Conservation (phyloP, 1,140 invertebrate genomes). For the Triops cancriformis region DNA sequence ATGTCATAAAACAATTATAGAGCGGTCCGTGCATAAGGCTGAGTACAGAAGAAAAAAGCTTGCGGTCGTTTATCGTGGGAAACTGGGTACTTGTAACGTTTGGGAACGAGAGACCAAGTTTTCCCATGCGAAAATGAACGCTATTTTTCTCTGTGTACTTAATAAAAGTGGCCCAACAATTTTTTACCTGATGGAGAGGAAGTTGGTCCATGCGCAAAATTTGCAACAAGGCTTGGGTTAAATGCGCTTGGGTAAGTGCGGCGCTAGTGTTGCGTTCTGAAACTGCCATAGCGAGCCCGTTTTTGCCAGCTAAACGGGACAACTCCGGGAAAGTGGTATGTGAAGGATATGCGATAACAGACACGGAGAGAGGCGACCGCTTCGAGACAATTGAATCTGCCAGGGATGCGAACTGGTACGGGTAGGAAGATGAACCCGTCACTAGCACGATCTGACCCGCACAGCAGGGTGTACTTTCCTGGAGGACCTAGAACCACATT, state of each 20-base stretch:
- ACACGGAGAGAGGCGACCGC: neutral
- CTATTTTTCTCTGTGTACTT: neutral
- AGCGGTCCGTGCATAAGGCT: neutral
- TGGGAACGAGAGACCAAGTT: neutral
- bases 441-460: constrained; percentile 4
- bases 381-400: neutral
- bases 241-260: constrained; percentile 22
- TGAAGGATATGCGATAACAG: constrained; percentile 15
- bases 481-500: neutral
- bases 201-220: constrained; percentile 19
- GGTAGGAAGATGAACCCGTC: neutral
- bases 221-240: constrained; percentile 22
- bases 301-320: neutral
- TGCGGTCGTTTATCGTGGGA: neutral
- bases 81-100: neutral
- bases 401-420: constrained; percentile 8
- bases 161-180: neutral
- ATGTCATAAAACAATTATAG: neutral
- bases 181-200: neutral
- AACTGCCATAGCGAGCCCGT: constrained; percentile 15
- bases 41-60: neutral
- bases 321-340: neutral
- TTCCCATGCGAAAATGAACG: neutral
- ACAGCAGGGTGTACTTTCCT: neutral
- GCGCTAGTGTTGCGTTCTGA: neutral